phyloP scores from a whole-genome alignment of 2,113 vertebrate genomes.

The Neodontobutis hainanensis region DNA sequence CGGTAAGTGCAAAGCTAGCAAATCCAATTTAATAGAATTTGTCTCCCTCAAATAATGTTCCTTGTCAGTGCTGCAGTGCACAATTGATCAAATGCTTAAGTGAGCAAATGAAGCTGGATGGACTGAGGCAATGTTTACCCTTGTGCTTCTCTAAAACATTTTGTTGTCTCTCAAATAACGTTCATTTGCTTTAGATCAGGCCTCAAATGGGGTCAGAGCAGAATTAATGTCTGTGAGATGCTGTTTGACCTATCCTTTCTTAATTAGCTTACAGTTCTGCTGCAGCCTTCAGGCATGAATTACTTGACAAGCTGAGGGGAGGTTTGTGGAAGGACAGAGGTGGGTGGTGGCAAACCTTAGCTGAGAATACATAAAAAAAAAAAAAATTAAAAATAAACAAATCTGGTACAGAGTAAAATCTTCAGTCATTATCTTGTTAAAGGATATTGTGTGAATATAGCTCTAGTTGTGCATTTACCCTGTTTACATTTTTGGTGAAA shows the following conservation, averaged over 20 bases:
- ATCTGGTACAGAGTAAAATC: too few species aligned
- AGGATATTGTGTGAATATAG: too few species aligned
- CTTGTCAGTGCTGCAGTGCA: neutral
- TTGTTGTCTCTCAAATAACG: conserved; percentile 35
- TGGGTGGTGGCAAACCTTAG: too few species aligned
- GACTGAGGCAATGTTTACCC: conserved; percentile 4
- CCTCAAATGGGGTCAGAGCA: conserved; percentile 37
- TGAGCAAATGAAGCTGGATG: conserved; percentile 6
- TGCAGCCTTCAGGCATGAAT: conserved; percentile 60
- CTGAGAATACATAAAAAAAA: too few species aligned
- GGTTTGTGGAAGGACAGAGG: neutral
- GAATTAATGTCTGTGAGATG: conserved; percentile 45
- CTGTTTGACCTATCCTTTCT: conserved; percentile 55
- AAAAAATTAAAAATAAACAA: too few species aligned
- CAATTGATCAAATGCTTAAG: neutral
- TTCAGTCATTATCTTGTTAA: too few species aligned
- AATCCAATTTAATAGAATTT: neutral
- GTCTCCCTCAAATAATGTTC: neutral
- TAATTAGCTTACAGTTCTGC: conserved; percentile 54
- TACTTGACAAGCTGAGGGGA: conserved; percentile 14
- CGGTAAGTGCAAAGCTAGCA: too few species aligned
- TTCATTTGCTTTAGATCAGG: conserved; percentile 32
- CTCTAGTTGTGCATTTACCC: too few species aligned
- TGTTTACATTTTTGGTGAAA: too few species aligned
- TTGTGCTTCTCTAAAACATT: conserved; percentile 22